Conservation (phyloP, 2,888 invertebrate species). For the Leucoptera coffeella region DNA sequence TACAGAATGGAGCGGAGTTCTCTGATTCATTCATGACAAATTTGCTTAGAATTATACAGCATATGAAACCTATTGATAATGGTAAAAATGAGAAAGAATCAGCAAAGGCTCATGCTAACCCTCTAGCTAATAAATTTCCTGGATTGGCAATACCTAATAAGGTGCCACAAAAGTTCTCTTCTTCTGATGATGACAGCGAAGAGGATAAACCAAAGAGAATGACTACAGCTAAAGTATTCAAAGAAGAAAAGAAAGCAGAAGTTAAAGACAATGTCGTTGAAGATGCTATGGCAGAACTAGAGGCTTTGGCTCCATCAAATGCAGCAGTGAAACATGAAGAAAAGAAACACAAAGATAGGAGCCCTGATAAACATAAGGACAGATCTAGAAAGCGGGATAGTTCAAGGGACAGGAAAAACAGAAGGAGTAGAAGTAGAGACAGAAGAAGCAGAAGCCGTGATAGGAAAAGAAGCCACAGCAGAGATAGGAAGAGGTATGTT, state of each 20-base stretch:
- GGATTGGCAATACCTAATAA: conserved; percentile 78
- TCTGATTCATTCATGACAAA: conserved; percentile 94
- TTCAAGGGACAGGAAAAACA: conserved; percentile 13
- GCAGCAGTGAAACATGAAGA: conserved; percentile 11
- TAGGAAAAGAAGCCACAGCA: conserved; percentile 11
- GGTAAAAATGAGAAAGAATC: conserved; percentile 13
- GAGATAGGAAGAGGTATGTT: conserved; percentile 16
- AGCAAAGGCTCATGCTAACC: conserved; percentile 27
- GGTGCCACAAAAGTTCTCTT: conserved; percentile 33
- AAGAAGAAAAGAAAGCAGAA: conserved; percentile 23
- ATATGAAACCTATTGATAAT: conserved; percentile 71
- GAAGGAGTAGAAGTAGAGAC: conserved; percentile 11
- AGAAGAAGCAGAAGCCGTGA: conserved; percentile 9
- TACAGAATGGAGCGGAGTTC: conserved; percentile 93
- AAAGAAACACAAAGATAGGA: conserved; percentile 7
- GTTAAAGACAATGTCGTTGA: conserved; percentile 45
- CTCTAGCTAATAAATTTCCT: conserved; percentile 67
- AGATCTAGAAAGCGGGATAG: conserved; percentile 15
- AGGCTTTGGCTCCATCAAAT: conserved; percentile 73
- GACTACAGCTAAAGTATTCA: conserved; percentile 37
- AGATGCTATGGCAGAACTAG: conserved; percentile 79
- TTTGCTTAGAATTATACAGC: conserved; percentile 87
- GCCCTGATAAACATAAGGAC: conserved; percentile 11
- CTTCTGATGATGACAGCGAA: conserved; percentile 22
- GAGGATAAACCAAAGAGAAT: conserved; percentile 19